A percentile compares a stretch with the other conserved stretches of the same genome.
These are phyloP conservation scores for Drosophila gaucha DNA, from an alignment of 2,888 invertebrate species.

Conservation along the genomic window DNA sequence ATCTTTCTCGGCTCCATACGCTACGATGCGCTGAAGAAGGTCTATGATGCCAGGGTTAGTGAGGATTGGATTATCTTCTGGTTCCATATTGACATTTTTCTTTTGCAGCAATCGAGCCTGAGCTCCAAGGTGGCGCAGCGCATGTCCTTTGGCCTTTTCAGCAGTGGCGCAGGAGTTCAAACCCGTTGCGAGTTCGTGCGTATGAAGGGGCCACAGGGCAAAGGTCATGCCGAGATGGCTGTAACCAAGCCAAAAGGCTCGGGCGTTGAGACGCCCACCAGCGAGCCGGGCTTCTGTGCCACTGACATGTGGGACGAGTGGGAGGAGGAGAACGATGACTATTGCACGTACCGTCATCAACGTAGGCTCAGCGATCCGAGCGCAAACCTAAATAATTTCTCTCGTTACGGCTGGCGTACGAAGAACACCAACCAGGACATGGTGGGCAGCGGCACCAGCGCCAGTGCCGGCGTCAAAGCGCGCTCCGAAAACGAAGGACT, in stretches of 20 bases:
- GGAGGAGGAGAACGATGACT: conserved; percentile 94
- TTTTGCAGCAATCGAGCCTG: conserved; percentile 92
- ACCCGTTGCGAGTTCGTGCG: conserved; percentile 97
- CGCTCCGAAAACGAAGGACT: conserved; percentile 97
- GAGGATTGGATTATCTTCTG: background rate
- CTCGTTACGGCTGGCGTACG: conserved; percentile 92
- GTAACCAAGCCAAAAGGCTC: conserved; percentile 96
- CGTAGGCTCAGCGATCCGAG: conserved; percentile 95
- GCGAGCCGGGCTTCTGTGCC: conserved; percentile 93
- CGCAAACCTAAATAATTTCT: conserved; percentile 93
- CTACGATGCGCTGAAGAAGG: conserved; percentile 98
- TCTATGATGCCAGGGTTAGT: conserved; percentile 97
- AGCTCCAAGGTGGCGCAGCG: conserved; percentile 97
- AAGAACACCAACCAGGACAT: conserved; percentile 85
- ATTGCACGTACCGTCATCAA: conserved; percentile 92
- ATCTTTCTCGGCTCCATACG: conserved; percentile 98
- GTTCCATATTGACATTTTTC: conserved; percentile 52
- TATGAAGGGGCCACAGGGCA: conserved; percentile 98
- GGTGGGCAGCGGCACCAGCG: conserved; percentile 86
- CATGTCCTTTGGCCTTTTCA: conserved; percentile 96
- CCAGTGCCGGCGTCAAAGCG: conserved; percentile 89
- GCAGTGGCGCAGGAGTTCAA: conserved; percentile 89
- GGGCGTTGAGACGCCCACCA: conserved; percentile 97
- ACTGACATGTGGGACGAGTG: conserved; percentile 96
- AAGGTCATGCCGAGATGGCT: conserved; percentile 99